phyloP scores from a whole-genome alignment of 2,797 vertebrate genomes.

The Ciconia nigra region DNA sequence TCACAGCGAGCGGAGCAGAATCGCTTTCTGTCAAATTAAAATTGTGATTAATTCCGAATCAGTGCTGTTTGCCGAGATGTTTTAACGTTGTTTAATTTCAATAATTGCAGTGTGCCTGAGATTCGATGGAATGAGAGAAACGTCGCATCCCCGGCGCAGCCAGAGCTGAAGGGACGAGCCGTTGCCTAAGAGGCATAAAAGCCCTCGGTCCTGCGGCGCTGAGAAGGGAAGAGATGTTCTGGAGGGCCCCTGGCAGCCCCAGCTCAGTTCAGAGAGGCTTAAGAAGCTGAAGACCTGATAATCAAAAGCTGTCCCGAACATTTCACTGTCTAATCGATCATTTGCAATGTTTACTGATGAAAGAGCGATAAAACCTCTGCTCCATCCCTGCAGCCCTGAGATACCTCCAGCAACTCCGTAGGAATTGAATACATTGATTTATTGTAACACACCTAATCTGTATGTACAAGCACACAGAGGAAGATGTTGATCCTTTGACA shows the following conservation, averaged over 20 bases:
- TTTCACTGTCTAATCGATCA: slow-evolving; percentile 14
- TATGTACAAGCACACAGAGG: background rate
- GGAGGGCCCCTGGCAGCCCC: background rate
- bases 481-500: background rate
- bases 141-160: fast-evolving
- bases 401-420: background rate
- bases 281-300: background rate
- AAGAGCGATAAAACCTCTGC: background rate
- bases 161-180: background rate
- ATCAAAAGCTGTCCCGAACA: background rate
- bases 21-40: slow-evolving; percentile 57
- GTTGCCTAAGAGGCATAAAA: background rate
- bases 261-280: background rate
- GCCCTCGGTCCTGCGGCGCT: fast-evolving
- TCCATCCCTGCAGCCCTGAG: background rate
- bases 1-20: background rate
- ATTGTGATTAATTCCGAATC: slow-evolving; percentile 33
- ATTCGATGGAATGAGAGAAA: background rate
- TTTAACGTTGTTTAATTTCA: background rate
- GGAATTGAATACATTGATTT: slow-evolving; percentile 18
- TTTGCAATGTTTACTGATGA: slow-evolving; percentile 2
- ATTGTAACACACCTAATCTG: background rate
- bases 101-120: background rate
- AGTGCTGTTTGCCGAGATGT: background rate
- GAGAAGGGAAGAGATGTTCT: background rate